Evolutionary conservation across 2,113 vertebrate species (phyloP).

Genomic region (Numenius arquata): DNA sequence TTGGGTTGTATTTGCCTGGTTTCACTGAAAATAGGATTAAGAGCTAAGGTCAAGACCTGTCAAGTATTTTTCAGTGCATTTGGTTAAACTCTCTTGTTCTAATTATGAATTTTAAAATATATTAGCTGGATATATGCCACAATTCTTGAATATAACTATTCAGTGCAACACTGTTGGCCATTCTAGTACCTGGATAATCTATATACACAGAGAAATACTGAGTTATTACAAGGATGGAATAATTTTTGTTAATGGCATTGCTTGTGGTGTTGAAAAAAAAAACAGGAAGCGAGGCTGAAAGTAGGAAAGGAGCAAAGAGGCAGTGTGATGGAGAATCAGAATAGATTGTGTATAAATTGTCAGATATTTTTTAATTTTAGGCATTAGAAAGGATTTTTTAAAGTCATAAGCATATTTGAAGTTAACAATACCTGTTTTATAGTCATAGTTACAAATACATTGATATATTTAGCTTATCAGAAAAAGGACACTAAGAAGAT

Average conservation of each 20-base stretch:
- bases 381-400: neutral
- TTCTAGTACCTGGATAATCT: neutral
- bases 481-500: neutral
- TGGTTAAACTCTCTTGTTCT: neutral
- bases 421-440: neutral
- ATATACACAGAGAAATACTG: neutral
- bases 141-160: neutral
- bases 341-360: neutral
- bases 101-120: neutral
- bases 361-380: neutral
- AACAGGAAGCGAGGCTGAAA: neutral
- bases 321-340: neutral
- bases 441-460: neutral
- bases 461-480: neutral
- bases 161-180: neutral
- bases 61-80: neutral
- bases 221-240: neutral
- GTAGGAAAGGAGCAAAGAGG: neutral
- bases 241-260: neutral
- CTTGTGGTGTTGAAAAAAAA: neutral
- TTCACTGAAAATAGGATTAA: neutral
- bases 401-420: neutral
- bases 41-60: neutral
- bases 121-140: neutral
- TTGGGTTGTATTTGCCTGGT: neutral